phyloP scores from a whole-genome alignment of 1,140 invertebrate genomes.

The Rhopalosiphum padi region DNA sequence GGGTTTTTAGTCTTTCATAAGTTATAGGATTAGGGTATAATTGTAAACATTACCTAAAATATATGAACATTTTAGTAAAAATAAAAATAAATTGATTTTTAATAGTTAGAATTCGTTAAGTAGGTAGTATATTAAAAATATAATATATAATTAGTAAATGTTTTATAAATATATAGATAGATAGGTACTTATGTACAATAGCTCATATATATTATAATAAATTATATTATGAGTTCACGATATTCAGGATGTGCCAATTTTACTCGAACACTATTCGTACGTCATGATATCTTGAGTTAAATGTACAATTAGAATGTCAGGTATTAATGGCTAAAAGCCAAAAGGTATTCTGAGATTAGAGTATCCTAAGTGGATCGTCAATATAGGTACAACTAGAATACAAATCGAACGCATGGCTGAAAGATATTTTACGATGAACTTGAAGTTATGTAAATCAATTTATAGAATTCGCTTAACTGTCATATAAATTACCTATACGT shows the following conservation, averaged over 20 bases:
- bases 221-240: neutral
- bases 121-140: neutral
- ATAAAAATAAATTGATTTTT: neutral
- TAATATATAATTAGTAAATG: neutral
- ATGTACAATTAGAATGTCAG: conserved; percentile 51
- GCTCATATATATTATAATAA: no score
- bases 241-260: conserved; percentile 34
- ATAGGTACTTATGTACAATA: neutral
- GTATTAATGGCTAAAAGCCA: conserved; percentile 51
- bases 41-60: neutral
- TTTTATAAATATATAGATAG: neutral
- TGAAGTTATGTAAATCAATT: conserved; percentile 34
- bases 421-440: conserved; percentile 42
- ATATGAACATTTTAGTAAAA: neutral
- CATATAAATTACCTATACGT: neutral
- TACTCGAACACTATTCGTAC: neutral
- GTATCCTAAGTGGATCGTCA: neutral
- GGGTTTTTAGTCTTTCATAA: neutral
- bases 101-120: neutral
- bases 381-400: conserved; percentile 22
- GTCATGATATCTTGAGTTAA: neutral
- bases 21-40: neutral
- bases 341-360: conserved; percentile 55
- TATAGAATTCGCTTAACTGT: conserved; percentile 35
- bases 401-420: neutral